phyloP scores from a whole-genome alignment of 2,888 invertebrate species.

The Elegia similella region DNA sequence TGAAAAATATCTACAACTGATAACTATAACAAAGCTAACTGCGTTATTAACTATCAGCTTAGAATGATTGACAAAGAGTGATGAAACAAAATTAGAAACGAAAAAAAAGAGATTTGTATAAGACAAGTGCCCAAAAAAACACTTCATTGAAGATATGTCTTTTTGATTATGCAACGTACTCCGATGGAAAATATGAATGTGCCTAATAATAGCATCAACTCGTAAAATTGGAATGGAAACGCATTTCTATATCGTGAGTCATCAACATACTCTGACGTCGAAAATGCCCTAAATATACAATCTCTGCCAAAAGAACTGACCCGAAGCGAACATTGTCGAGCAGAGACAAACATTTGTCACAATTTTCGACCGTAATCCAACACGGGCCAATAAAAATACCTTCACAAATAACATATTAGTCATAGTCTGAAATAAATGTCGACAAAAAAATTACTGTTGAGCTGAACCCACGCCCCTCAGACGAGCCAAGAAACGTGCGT shows the following conservation, averaged over 20 bases:
- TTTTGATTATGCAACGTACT: neutral
- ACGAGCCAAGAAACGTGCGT: conserved; percentile 45
- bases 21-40: too few relatives aligned
- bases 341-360: conserved; percentile 49
- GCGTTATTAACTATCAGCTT: too few relatives aligned
- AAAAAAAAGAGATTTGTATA: too few relatives aligned
- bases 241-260: conserved; percentile 5
- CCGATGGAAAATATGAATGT: neutral
- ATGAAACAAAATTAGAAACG: too few relatives aligned
- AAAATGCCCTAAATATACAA: conserved; percentile 16
- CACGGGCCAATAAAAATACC: conserved; percentile 62
- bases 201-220: neutral
- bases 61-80: too few relatives aligned
- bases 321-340: conserved; percentile 32
- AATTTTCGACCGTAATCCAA: conserved; percentile 52
- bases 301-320: conserved; percentile 16
- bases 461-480: conserved; percentile 51
- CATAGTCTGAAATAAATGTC: conserved; percentile 62
- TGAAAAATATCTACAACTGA: too few relatives aligned
- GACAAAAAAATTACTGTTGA: conserved; percentile 50
- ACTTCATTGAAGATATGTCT: too few relatives aligned
- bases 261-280: conserved; percentile 10
- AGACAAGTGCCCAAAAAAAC: too few relatives aligned
- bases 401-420: conserved; percentile 67
- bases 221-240: neutral